Percentiles rank a stretch among this genome's conserved stretches.
phyloP scores from a whole-genome alignment of 2,797 vertebrate genomes.

The Rhinella marina region DNA sequence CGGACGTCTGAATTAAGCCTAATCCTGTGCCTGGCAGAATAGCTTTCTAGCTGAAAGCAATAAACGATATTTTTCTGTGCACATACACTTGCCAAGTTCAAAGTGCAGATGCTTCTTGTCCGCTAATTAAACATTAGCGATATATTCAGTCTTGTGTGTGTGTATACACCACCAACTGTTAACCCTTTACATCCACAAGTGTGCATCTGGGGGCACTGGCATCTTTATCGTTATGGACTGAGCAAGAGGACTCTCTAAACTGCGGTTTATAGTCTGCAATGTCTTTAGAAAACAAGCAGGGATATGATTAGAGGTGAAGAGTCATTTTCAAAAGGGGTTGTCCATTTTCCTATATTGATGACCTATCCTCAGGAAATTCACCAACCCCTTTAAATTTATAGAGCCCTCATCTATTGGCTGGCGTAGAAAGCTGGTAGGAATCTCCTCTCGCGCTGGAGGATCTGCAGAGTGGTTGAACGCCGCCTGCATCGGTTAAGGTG shows the following conservation, averaged over 20 bases:
- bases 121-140: slow-evolving; percentile 41
- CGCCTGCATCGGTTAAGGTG: too few species aligned
- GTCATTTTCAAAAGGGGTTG: too few species aligned
- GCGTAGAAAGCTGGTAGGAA: too few species aligned
- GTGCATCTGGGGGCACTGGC: neutral
- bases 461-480: too few species aligned
- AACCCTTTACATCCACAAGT: neutral
- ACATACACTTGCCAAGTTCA: slow-evolving; percentile 24
- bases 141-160: neutral
- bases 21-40: slow-evolving; percentile 14
- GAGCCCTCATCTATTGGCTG: too few species aligned
- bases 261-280: neutral
- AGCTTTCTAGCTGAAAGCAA: neutral
- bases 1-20: too few species aligned
- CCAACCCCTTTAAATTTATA: too few species aligned
- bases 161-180: neutral
- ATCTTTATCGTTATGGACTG: neutral
- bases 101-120: slow-evolving; percentile 44
- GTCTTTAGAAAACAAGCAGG: too few species aligned
- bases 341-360: too few species aligned
- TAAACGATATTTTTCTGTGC: neutral
- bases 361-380: too few species aligned
- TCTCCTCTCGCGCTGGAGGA: too few species aligned
- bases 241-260: neutral
- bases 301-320: too few species aligned